These are phyloP conservation scores for Aphelocoma californica DNA, from an alignment of 2,797 vertebrate genomes.

Conservation along the genomic window DNA sequence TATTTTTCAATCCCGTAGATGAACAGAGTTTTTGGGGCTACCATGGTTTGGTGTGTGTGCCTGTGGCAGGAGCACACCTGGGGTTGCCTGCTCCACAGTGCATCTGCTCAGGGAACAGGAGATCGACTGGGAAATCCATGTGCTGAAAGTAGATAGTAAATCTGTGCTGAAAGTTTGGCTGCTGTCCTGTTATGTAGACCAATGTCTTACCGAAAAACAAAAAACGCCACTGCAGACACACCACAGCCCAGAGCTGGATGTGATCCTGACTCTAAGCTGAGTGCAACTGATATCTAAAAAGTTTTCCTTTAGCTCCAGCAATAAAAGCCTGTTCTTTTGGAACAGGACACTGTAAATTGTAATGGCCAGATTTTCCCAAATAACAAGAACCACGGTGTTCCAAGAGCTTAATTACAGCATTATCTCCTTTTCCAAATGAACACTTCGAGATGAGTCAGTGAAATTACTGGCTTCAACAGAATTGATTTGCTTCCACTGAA, in stretches of 20 bases:
- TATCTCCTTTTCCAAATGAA: slow-evolving; percentile 34
- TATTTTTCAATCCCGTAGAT: not conserved
- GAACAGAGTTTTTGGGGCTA: not conserved
- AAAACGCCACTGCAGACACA: not conserved
- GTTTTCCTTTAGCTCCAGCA: not conserved
- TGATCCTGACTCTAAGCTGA: not conserved
- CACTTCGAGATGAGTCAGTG: not conserved
- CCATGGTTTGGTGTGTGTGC: not conserved
- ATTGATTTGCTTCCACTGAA: not conserved
- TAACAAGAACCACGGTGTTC: not conserved
- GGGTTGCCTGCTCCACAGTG: not conserved
- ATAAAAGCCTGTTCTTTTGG: not conserved
- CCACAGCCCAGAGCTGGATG: not conserved
- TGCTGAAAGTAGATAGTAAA: not conserved
- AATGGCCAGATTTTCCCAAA: not conserved
- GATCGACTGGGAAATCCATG: not conserved
- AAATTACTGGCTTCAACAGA: not conserved
- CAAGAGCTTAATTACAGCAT: slow-evolving; percentile 17
- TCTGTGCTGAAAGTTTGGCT: not conserved
- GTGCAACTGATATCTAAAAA: not conserved
- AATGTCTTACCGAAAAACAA: not conserved
- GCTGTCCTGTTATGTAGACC: not conserved
- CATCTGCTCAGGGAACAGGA: not conserved
- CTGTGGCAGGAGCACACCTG: not conserved
- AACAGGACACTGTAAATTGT: not conserved